These are phyloP conservation scores for Eupithecia exiguata DNA, from an alignment of 2,888 invertebrate genomes.

Conservation along the genomic window DNA sequence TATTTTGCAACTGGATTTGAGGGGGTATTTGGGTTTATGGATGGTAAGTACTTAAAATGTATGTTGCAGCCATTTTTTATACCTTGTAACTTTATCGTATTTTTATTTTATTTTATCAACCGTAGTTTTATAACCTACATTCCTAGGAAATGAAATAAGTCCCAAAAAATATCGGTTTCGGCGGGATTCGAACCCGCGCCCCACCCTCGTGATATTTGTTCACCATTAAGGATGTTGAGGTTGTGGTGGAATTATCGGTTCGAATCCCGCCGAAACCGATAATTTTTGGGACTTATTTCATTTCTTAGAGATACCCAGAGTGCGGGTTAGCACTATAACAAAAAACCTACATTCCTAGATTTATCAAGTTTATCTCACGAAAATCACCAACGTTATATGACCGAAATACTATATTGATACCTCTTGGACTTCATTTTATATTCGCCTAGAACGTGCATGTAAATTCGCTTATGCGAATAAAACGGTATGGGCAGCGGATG, in stretches of 20 bases:
- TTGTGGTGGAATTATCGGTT: too few relatives aligned
- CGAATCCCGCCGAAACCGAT: too few relatives aligned
- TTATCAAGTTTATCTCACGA: neutral
- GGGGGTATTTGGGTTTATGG: neutral
- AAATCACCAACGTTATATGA: neutral
- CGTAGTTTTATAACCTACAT: neutral
- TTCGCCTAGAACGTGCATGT: neutral
- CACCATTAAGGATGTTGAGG: too few relatives aligned
- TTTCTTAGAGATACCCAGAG: too few relatives aligned
- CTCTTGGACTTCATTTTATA: neutral
- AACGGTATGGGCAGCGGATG: neutral
- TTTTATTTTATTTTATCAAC: neutral
- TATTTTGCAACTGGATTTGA: neutral
- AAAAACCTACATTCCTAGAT: neutral
- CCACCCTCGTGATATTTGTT: too few relatives aligned
- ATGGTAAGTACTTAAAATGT: neutral
- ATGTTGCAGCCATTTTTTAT: slow-evolving; percentile 5
- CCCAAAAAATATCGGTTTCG: too few relatives aligned
- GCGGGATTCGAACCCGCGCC: too few relatives aligned
- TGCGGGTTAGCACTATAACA: too few relatives aligned
- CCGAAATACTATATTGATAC: neutral
- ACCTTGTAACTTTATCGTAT: neutral
- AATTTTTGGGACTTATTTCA: too few relatives aligned
- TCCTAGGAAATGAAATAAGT: too few relatives aligned
- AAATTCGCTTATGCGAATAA: neutral